Conservation (phyloP, 1,140 invertebrate species). For the Mya arenaria region DNA sequence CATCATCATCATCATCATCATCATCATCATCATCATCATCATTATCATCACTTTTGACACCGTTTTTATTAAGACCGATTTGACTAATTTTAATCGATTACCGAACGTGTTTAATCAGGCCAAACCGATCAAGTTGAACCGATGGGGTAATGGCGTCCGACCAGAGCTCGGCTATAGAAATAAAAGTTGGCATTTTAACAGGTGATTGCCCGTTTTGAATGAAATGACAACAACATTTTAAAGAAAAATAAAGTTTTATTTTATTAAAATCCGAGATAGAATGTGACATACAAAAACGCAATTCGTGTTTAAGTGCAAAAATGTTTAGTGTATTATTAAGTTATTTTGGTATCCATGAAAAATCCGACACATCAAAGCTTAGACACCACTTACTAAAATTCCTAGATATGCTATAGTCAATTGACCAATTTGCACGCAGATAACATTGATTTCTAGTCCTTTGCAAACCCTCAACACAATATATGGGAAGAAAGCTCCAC, state of each 20-base stretch:
- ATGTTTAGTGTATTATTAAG: not conserved
- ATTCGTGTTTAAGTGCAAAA: not conserved
- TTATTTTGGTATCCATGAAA: not conserved
- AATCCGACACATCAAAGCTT: not conserved
- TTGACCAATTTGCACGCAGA: no score
- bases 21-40: no score
- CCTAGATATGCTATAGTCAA: no score
- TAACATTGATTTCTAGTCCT: no score
- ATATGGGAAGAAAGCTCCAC: no score
- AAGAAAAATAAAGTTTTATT: not conserved
- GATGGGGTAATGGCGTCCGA: slow-evolving; percentile 43
- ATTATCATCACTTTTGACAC: no score
- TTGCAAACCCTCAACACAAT: no score
- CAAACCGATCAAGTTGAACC: no score
- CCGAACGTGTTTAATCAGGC: no score
- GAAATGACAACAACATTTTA: not conserved
- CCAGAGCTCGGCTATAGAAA: slow-evolving; percentile 42
- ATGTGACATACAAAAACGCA: not conserved
- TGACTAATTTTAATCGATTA: no score
- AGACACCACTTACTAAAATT: not conserved
- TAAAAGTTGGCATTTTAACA: slow-evolving; percentile 46
- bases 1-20: no score
- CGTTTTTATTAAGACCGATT: no score
- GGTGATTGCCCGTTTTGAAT: not conserved
- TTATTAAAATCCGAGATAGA: not conserved